These are phyloP conservation scores for Zenarchopterus dispar DNA, from an alignment of 2,797 vertebrate genomes.

Conservation along the genomic window DNA sequence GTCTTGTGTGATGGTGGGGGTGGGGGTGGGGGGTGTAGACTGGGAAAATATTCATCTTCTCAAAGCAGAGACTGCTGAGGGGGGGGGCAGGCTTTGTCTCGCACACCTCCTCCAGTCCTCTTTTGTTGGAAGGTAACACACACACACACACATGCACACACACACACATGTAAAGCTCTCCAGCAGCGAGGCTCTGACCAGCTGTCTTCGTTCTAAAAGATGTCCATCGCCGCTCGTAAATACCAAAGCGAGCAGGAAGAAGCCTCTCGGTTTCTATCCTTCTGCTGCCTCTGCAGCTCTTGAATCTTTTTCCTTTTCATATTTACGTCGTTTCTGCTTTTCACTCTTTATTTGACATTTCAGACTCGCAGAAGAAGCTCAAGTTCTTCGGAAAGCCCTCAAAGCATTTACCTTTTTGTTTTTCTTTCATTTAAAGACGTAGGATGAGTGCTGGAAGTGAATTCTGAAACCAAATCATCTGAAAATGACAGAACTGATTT, in stretches of 20 bases:
- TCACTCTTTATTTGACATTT: constrained; percentile 10
- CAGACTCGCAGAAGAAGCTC: neutral
- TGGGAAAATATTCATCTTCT: constrained; percentile 77
- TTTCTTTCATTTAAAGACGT: no score
- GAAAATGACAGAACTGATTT: no score
- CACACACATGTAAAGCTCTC: constrained; percentile 47
- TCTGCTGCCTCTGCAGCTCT: neutral
- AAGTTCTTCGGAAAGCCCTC: neutral
- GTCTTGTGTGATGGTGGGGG: constrained; percentile 7
- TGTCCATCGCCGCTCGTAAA: constrained; percentile 53
- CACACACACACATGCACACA: constrained; percentile 29
- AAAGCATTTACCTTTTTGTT: no score
- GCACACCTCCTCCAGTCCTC: constrained; percentile 54
- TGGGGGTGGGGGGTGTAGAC: constrained; percentile 35
- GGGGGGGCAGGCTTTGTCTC: constrained; percentile 67
- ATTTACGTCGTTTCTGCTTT: neutral
- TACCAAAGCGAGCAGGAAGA: constrained; percentile 10
- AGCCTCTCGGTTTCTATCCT: constrained; percentile 9
- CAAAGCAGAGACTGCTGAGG: constrained; percentile 65
- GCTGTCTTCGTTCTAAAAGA: constrained; percentile 72
- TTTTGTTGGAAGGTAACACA: constrained; percentile 68
- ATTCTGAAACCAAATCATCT: no score
- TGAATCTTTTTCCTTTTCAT: neutral
- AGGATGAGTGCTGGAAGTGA: no score
- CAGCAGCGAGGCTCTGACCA: constrained; percentile 69